Conservation (phyloP, 2,888 invertebrate species). For the Isotomurus palustris region DNA sequence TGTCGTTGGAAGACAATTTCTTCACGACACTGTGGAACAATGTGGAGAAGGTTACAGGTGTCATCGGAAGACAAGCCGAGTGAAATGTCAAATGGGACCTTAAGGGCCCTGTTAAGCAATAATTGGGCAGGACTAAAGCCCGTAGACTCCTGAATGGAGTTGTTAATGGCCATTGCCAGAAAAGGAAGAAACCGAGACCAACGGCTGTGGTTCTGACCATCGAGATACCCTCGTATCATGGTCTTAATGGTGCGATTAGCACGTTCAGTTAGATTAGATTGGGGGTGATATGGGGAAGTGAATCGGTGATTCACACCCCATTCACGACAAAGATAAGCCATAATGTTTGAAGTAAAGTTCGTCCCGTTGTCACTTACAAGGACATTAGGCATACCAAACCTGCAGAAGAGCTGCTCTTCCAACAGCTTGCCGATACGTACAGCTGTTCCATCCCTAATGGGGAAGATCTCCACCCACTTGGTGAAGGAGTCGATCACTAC, state of each 20-base stretch:
- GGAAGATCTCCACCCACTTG: conserved; percentile 23
- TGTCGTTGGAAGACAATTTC: too few species aligned
- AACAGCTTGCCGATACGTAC: conserved; percentile 1
- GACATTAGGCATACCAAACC: not conserved
- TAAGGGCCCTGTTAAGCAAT: not conserved
- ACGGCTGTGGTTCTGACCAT: not conserved
- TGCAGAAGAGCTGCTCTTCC: not conserved
- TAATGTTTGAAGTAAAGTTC: not conserved
- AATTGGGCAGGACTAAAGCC: not conserved
- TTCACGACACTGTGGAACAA: too few species aligned
- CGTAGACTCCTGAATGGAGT: not conserved
- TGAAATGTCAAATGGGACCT: not conserved
- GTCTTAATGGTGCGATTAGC: not conserved
- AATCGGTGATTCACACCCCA: too few species aligned
- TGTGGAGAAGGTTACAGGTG: too few species aligned
- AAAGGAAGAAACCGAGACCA: conserved; percentile 1
- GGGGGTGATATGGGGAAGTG: not conserved
- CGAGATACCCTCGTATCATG: not conserved
- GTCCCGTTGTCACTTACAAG: not conserved
- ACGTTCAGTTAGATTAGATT: not conserved
- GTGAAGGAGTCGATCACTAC: conserved; percentile 30
- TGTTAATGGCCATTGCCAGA: not conserved
- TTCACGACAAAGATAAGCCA: not conserved
- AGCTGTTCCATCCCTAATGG: conserved; percentile 17
- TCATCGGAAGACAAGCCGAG: too few species aligned